Evolutionary conservation across 2,797 vertebrate genomes (phyloP), one percentile per base, ranked within the genome.

Genomic region (Vespertilio murinus): DNA sequence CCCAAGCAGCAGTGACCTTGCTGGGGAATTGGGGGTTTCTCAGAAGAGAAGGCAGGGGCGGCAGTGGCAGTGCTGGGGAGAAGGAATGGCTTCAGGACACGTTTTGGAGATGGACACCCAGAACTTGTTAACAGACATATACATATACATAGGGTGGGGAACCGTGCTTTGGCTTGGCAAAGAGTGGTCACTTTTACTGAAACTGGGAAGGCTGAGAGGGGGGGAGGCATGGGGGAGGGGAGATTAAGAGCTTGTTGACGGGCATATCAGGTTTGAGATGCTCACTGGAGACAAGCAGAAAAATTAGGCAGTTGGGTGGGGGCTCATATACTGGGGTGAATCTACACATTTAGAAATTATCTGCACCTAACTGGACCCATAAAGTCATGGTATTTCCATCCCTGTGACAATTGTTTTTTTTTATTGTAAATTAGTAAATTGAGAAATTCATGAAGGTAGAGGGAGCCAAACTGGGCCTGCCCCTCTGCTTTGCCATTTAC

Each of bases 381-480:
- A 80, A 88, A 84, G 42, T n/a, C 73, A 35, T 47, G 23, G 25
- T 8, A 88, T 82, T 54, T 56, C 49, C 1, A 82, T n/a, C 49
- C 3, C 22, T 77, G 9, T 17, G 45, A 42, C n/a, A 4, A 33
- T 35, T 59, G 20, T 47, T 87, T 83, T 83, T n/a, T n/a, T 79
- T 42, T 38, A 77, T 23, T 40, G 30, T 77, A 91, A 90, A 73
- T 93, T 25, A 93, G 86, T 42, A 89, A 61, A 96, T 5, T 61
- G 18, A 74, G 8, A 77, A 81, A 88, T 14, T 67, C 40, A 80
- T 10, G 30, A 77, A 77, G 16, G 16, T 23, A 38, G 13, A 17
- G 13, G 28, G 17, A 40, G 52, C 17, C 30, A 47, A 75, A 8
- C 0, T 80, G 30, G 30, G 33, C 17, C 33, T 77, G 16, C 0